Evolutionary conservation across 2,888 invertebrate species (phyloP).

Genomic region (Bellardia bayeri): DNA sequence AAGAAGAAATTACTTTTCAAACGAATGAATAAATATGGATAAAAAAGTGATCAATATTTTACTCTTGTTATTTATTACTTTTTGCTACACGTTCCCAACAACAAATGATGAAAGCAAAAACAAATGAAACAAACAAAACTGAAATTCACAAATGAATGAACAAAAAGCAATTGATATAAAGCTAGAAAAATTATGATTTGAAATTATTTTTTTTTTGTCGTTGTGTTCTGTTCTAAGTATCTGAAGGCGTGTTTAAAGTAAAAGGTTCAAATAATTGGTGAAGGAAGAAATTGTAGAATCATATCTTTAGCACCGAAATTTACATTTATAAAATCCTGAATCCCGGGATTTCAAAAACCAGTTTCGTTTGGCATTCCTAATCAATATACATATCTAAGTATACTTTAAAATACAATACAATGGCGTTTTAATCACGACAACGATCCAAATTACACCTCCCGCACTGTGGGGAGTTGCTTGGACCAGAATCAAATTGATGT

Average conservation of each 20-base stretch:
- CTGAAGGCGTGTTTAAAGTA: slow-evolving; percentile 42
- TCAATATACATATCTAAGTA: not conserved
- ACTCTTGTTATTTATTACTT: slow-evolving; percentile 15
- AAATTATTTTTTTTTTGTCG: not conserved
- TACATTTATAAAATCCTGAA: too few species aligned
- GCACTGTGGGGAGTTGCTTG: too few species aligned
- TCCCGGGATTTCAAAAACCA: too few species aligned
- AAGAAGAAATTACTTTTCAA: slow-evolving; percentile 82
- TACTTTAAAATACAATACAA: not conserved
- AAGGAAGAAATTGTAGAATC: not conserved
- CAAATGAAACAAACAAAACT: slow-evolving; percentile 36
- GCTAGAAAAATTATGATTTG: slow-evolving; percentile 54
- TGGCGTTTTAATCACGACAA: too few species aligned
- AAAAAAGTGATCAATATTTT: slow-evolving; percentile 80
- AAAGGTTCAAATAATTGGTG: slow-evolving; percentile 56
- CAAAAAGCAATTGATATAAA: slow-evolving; percentile 62
- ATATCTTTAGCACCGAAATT: too few species aligned
- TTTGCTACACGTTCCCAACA: not conserved
- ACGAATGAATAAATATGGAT: slow-evolving; percentile 80
- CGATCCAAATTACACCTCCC: too few species aligned
- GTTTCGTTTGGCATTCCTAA: too few species aligned
- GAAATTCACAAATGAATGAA: slow-evolving; percentile 65
- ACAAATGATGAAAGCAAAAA: slow-evolving; percentile 43
- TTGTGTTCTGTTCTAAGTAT: not conserved
- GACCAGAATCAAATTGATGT: too few species aligned